These are phyloP conservation scores for Pomatorhinus ruficollis DNA, from an alignment of 2,113 vertebrate genomes.

Conservation along the genomic window DNA sequence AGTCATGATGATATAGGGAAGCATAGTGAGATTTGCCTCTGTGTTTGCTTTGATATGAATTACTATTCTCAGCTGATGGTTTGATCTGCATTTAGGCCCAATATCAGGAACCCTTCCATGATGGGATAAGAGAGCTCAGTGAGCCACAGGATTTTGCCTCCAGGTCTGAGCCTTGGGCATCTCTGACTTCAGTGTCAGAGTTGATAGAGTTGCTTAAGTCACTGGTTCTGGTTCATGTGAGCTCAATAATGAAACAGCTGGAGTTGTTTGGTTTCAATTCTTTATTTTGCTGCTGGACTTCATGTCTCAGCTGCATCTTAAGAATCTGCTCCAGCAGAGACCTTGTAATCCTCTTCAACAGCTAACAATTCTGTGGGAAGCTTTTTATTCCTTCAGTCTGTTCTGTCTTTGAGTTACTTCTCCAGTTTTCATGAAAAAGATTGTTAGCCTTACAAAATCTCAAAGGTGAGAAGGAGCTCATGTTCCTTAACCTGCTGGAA, in stretches of 20 bases:
- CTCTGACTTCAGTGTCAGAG: neutral
- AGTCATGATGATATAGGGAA: neutral
- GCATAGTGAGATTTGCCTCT: neutral
- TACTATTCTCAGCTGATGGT: neutral
- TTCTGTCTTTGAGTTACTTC: neutral
- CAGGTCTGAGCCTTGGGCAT: neutral
- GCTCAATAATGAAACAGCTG: neutral
- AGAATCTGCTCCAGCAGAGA: neutral
- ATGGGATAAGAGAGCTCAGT: neutral
- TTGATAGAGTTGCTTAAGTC: neutral
- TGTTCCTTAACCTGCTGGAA: neutral
- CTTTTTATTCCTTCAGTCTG: neutral
- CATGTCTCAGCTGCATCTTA: neutral
- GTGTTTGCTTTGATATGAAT: neutral
- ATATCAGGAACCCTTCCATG: neutral
- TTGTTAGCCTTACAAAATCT: neutral
- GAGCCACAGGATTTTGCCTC: neutral
- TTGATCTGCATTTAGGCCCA: neutral
- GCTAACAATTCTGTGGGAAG: neutral
- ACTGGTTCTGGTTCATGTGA: fast-evolving
- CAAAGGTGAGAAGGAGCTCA: neutral
- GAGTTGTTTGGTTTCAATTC: neutral
- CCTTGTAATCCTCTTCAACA: neutral
- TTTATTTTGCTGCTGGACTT: neutral
- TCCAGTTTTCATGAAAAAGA: neutral